Evolutionary conservation across 2,888 invertebrate genomes (phyloP).

Genomic region (Actias luna): DNA sequence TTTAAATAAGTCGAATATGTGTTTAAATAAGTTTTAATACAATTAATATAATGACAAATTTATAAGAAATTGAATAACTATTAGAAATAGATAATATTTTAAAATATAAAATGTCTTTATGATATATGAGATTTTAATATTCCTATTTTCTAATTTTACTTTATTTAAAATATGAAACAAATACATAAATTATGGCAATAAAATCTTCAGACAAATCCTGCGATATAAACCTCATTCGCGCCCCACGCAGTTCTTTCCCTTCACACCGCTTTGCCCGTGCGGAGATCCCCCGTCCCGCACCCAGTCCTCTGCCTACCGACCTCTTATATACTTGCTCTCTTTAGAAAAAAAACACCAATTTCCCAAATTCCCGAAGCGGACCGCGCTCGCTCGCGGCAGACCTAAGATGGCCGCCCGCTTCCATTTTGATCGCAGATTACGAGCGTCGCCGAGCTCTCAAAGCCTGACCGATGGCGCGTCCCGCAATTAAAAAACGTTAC

Average conservation of each 20-base stretch:
- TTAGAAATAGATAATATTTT: too few relatives aligned
- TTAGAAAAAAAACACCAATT: constrained; percentile 81
- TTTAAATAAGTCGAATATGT: too few relatives aligned
- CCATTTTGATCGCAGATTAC: constrained; percentile 82
- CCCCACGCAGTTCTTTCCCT: constrained; percentile 73
- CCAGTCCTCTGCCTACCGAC: constrained; percentile 75
- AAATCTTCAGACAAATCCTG: constrained; percentile 51
- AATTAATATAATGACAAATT: too few relatives aligned
- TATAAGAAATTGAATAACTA: too few relatives aligned
- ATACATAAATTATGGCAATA: constrained; percentile 34
- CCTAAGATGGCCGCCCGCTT: constrained; percentile 79
- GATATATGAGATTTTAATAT: too few relatives aligned
- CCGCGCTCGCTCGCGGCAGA: constrained; percentile 75
- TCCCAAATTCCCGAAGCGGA: constrained; percentile 79
- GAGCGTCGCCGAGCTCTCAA: constrained; percentile 70
- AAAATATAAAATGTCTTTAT: too few relatives aligned
- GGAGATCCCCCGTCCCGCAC: constrained; percentile 64
- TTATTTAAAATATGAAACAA: too few relatives aligned
- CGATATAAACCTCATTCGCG: constrained; percentile 39
- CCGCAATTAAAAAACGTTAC: constrained; percentile 55
- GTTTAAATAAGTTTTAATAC: too few relatives aligned
- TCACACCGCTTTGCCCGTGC: constrained; percentile 79
- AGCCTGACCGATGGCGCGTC: constrained; percentile 70
- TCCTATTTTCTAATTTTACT: too few relatives aligned
- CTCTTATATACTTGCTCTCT: constrained; percentile 81